phyloP scores from a whole-genome alignment of 2,797 vertebrate genomes.

The Podarcis lilfordi region DNA sequence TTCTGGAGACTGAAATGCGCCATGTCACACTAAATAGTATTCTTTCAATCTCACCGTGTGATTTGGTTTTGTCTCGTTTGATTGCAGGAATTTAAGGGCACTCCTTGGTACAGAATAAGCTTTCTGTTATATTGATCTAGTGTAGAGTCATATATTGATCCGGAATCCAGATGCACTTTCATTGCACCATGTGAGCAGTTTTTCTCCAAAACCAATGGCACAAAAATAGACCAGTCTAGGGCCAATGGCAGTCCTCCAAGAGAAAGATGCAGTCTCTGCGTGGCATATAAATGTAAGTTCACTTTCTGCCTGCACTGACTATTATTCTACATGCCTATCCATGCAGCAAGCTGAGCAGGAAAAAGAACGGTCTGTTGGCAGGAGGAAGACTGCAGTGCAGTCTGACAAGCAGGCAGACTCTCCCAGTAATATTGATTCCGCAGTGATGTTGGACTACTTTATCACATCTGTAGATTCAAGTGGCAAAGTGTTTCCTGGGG shows the following conservation, averaged over 20 bases:
- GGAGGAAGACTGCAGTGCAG: constrained; percentile 1
- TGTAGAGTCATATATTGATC: too few species aligned
- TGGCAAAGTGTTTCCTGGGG: background rate
- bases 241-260: background rate
- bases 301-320: background rate
- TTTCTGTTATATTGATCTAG: background rate
- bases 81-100: background rate
- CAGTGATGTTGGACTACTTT: background rate
- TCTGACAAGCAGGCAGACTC: background rate
- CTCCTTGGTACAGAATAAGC: background rate
- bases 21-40: background rate
- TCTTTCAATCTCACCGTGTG: background rate
- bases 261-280: background rate
- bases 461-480: background rate
- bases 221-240: background rate
- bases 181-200: background rate
- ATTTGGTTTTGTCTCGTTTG: background rate
- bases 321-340: background rate
- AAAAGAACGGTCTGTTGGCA: background rate
- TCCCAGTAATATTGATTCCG: background rate
- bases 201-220: background rate
- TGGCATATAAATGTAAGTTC: background rate
- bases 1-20: background rate
- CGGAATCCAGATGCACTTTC: background rate
- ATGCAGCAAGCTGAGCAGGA: background rate